phyloP scores from a whole-genome alignment of 2,797 vertebrate species.

The Dallia pectoralis region DNA sequence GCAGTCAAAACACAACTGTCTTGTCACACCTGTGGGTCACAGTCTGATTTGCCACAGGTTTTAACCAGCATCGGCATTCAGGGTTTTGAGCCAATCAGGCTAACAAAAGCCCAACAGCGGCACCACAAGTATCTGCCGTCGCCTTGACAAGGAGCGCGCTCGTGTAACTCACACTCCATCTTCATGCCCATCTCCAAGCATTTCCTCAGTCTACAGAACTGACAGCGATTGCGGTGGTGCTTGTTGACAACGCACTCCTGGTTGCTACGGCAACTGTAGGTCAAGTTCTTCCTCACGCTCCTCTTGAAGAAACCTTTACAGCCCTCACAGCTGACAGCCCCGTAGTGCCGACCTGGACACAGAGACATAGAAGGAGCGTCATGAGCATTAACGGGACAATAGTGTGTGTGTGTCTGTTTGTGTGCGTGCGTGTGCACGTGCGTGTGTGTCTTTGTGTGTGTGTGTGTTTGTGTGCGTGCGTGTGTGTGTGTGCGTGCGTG shows the following conservation, averaged over 20 bases:
- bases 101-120: too few relatives aligned
- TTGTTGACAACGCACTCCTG: conserved; percentile 99
- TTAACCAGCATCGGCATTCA: too few relatives aligned
- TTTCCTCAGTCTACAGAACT: conserved; percentile 94
- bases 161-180: conserved; percentile 91
- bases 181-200: conserved; percentile 99
- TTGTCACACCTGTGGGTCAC: too few relatives aligned
- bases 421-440: background rate
- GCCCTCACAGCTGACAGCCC: conserved; percentile 97
- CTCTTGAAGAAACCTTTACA: conserved; percentile 99
- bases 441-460: too few relatives aligned
- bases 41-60: too few relatives aligned
- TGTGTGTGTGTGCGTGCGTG: conserved; percentile 6
- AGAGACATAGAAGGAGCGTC: background rate
- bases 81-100: too few relatives aligned
- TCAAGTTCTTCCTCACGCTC: conserved; percentile 95
- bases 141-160: background rate
- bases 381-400: background rate
- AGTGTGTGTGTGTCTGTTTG: conserved; percentile 13
- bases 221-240: conserved; percentile 97
- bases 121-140: too few relatives aligned
- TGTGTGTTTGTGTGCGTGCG: conserved; percentile 4
- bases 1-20: too few relatives aligned
- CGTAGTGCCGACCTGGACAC: conserved; percentile 92
- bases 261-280: conserved; percentile 96